Evolutionary conservation across 2,888 invertebrate species (phyloP), one percentile per base, ranked within the genome.

Genomic region (Pachydiplax longipennis): DNA sequence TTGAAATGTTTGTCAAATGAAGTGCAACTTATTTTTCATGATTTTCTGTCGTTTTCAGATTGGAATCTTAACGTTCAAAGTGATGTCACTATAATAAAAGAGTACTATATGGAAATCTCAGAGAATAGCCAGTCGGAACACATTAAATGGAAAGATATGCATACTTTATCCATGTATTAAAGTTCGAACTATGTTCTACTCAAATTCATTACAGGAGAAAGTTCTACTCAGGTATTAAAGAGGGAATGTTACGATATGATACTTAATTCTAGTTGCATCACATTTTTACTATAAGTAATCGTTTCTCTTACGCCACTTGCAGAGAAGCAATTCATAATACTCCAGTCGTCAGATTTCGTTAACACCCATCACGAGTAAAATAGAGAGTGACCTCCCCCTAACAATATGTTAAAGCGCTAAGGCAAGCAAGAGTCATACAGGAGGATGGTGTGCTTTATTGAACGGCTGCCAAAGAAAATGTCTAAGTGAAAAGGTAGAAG

Each of bases 371-470:
- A 73, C 73, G 73, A 18, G 73, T 25, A 31, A 73, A 31, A 73
- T 31, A 31, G 73, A 31, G 25, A 65, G 65, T 25, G 65, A 25
- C 25, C 65, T 22, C 25, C 73, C 73, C 73, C 73, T 25, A 25
- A 73, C 73, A 31, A 73, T 31, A 31, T 31, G 25, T 73, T 31
- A 25, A 73, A 73, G 31, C 31, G 25, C 87, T 37, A 37, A 61
- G 61, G 87, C 31, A 87, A 87, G 40, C 40, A 40, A 6, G 40
- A 40, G 37, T 37, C 87, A 35, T 2, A 87, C 37, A 61, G 58
- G 58, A 87, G 87, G 87, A 61, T 37, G 35, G 58, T 53, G 35
- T 18, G 61, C 61, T 87, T 53, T 65, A 65, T 87, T 87, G 87
- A 87, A 48, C 61, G 40, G 58, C 61, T 87, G 87, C 83, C 83